Base-by-base conservation (phyloP, 1,140 invertebrate species). In the Drosophila guanche region DNA sequence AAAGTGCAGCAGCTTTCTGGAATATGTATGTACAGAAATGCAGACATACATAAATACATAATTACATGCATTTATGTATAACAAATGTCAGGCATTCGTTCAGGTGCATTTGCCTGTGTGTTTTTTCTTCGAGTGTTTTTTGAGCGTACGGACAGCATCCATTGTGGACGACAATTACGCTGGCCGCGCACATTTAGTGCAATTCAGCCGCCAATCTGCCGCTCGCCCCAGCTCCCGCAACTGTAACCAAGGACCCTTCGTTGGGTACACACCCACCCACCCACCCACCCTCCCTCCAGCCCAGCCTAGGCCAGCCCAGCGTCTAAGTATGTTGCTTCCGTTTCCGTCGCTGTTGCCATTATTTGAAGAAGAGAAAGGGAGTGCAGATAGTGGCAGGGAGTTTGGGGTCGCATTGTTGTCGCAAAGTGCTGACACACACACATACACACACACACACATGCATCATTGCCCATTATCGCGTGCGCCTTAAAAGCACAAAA, bases 401-500 rank as follows among this genome's bases (percentile, higher is more conserved):
- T 46, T 47, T 47, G 20, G 27, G 69, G 54, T 63, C 47, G 66
- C 67, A 84, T 85, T 84, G 79, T 84, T 85, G 80, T 79, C 72
- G 66, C 79, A 84, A 84, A 84, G 80, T 84, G 59, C 77, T 61
- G 55, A 63, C 75, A 84, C 54, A 60, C 59, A 76, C 50, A 70
- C 53, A 66, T 60, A 54, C 27, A 51, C 40, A 55, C 22, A 50
- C 12, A 51, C 23, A 55, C 69, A 70, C 47, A 81, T 84, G 76
- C 79, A 84, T 84, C 79, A 84, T 75, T 84, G 80, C 71, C 80
- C 76, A 84, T 84, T 84, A 85, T 85, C 80, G 80, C 76, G 72
- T 69, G 76, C 67, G 72, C 56, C 80, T 85, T 85, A 86, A 85
- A 85, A 86, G 80, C 81, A 86, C 48, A 48, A 56, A 69, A 68